Conservation (phyloP, 2,888 invertebrate species). For the Melanchra persicariae region DNA sequence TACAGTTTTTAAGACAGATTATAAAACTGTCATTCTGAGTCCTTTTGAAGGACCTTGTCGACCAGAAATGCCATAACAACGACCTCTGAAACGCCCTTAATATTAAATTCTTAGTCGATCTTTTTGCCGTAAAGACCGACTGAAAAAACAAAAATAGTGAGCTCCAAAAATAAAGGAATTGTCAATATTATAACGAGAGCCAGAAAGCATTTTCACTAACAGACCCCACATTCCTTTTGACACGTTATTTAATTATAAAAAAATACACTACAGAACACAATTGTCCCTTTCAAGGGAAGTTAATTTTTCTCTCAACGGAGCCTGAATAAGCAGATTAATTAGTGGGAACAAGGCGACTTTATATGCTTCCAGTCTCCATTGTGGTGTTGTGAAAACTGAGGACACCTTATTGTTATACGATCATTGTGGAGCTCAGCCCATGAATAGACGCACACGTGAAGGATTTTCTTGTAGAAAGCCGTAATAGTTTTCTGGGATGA, state of each 20-base stretch:
- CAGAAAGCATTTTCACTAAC: constrained; percentile 27
- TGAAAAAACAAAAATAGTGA: background rate
- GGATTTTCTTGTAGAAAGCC: constrained; percentile 54
- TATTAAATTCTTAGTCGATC: background rate
- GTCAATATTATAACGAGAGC: constrained; percentile 22
- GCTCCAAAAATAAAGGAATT: constrained; percentile 5
- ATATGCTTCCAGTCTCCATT: constrained; percentile 77
- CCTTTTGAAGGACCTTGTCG: background rate
- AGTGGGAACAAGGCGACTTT: constrained; percentile 79
- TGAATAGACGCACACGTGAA: constrained; percentile 57
- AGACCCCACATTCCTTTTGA: constrained; percentile 47
- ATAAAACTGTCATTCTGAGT: background rate
- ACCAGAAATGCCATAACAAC: background rate
- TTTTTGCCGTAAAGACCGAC: background rate
- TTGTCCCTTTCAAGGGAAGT: constrained; percentile 56
- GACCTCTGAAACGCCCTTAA: background rate
- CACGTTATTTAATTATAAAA: constrained; percentile 57
- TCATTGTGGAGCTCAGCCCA: constrained; percentile 55
- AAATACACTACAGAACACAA: constrained; percentile 51
- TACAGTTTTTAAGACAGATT: background rate
- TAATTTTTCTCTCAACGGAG: constrained; percentile 55
- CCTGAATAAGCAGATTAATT: constrained; percentile 79
- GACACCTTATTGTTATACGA: constrained; percentile 61
- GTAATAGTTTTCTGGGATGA: constrained; percentile 46
- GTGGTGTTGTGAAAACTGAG: constrained; percentile 75